phyloP scores from a whole-genome alignment of 2,797 vertebrate genomes.

The Clarias laeviceps region DNA sequence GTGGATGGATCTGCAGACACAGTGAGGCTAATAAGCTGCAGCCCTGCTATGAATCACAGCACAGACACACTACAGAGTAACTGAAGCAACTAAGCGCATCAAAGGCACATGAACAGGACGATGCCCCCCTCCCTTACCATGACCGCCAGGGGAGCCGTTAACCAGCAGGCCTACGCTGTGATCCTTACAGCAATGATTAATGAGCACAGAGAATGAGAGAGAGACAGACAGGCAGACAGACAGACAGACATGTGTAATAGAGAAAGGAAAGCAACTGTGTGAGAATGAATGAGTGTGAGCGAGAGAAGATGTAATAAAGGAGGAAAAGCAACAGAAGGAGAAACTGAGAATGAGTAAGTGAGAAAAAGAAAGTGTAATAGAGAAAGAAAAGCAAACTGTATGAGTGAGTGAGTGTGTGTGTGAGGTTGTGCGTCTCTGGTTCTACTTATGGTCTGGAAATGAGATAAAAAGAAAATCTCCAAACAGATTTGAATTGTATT shows the following conservation, averaged over 20 bases:
- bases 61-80: slow-evolving; percentile 49
- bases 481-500: slow-evolving; percentile 75
- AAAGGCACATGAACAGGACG: slow-evolving; percentile 57
- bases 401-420: slow-evolving; percentile 50
- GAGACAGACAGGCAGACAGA: slow-evolving; percentile 55
- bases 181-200: slow-evolving; percentile 69
- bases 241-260: slow-evolving; percentile 35
- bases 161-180: slow-evolving; percentile 65
- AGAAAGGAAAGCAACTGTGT: too few relatives aligned
- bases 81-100: slow-evolving; percentile 59
- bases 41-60: slow-evolving; percentile 58
- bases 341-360: slow-evolving; percentile 38
- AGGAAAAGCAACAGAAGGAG: slow-evolving; percentile 47
- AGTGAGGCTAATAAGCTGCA: slow-evolving; percentile 56
- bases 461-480: slow-evolving; percentile 70
- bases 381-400: slow-evolving; percentile 18
- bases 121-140: slow-evolving; percentile 39
- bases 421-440: slow-evolving; percentile 66
- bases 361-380: slow-evolving; percentile 51
- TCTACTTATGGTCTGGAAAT: slow-evolving; percentile 76
- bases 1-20: slow-evolving; percentile 58
- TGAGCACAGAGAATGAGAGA: slow-evolving; percentile 62
- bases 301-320: not conserved
- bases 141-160: slow-evolving; percentile 59
- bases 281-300: not conserved